Percentiles rank a stretch among this genome's conserved stretches.
Evolutionary conservation across 2,113 vertebrate genomes (phyloP).

Genomic region (Gnathonemus echidnorhynchus): DNA sequence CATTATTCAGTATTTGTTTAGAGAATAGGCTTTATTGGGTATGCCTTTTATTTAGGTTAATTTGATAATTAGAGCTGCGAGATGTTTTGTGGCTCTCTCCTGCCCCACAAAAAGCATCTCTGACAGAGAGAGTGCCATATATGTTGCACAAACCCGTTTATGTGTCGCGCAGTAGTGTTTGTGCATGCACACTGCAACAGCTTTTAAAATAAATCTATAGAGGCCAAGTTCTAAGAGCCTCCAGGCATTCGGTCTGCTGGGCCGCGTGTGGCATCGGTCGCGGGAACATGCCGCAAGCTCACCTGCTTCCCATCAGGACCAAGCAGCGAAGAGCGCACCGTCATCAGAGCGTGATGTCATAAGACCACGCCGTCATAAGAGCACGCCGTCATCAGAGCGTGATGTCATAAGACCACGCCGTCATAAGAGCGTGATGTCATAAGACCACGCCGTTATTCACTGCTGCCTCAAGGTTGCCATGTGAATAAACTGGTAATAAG

Average conservation of each 20-base stretch:
- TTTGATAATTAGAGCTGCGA: neutral
- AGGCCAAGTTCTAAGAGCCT: neutral
- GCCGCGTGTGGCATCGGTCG: neutral
- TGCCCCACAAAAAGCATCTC: neutral
- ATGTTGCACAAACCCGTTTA: neutral
- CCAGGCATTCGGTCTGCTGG: neutral
- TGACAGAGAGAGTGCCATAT: neutral
- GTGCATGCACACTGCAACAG: neutral
- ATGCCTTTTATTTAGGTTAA: neutral
- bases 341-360: too few relatives aligned
- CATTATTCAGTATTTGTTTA: neutral
- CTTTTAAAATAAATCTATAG: neutral
- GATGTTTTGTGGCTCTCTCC: neutral
- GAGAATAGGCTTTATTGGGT: neutral
- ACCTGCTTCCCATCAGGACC: neutral
- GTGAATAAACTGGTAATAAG: neutral
- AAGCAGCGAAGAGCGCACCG: neutral
- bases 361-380: too few relatives aligned
- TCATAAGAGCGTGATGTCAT: too few relatives aligned
- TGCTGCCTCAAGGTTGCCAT: neutral
- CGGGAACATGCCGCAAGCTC: neutral
- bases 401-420: too few relatives aligned
- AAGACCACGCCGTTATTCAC: neutral
- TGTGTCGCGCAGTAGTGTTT: neutral
- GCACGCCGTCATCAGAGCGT: too few relatives aligned